Base-by-base conservation (phyloP, 2,888 invertebrate genomes). In the Lomographa bimaculata region DNA sequence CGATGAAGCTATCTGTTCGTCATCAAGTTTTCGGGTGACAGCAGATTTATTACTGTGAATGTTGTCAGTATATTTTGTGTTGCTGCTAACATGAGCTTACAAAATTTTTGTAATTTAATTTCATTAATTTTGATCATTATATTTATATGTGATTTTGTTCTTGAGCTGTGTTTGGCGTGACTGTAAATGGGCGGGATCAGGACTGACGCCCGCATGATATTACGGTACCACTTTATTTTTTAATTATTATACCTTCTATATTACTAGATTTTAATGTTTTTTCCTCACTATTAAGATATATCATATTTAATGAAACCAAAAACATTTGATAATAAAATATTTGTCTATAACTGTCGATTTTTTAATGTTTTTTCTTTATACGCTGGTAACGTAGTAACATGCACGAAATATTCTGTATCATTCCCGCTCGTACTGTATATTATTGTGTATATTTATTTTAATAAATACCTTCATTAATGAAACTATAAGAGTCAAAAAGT, bases 341-440 rank as follows among this genome's bases (percentile, higher is more conserved):
- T n/a, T n/a, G n/a, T n/a, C n/a, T 14, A 7, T 16, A 16, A 27
- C n/a, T 18, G 9, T 17, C 24, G 7, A 3, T 11, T 14, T 14
- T 14, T 14, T 14, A 4, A 3, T 14, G 14, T 14, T 14, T 14
- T 14, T 3, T 14, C 4, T 14, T 14, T 14, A 4, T 14, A 14
- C 4, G 14, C 14, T 14, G 30, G 67, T 72, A 74, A 57, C 67
- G 71, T 72, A 73, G 71, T 68, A 70, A 52, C 68, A 70, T 72
- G 73, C 71, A 64, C 58, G 64, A 69, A 65, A 64, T 66, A 71
- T 62, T 75, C 64, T 77, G 61, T 75, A 77, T 79, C 79, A 78
- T 79, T 80, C 81, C 80, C 82, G 79, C 79, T 79, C 69, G 59
- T 24, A 18, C 6, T 71, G 71, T 71, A 70, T 66, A 72, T 58